Conservation (phyloP, 2,888 invertebrate species). For the Liodrosophila aerea region DNA sequence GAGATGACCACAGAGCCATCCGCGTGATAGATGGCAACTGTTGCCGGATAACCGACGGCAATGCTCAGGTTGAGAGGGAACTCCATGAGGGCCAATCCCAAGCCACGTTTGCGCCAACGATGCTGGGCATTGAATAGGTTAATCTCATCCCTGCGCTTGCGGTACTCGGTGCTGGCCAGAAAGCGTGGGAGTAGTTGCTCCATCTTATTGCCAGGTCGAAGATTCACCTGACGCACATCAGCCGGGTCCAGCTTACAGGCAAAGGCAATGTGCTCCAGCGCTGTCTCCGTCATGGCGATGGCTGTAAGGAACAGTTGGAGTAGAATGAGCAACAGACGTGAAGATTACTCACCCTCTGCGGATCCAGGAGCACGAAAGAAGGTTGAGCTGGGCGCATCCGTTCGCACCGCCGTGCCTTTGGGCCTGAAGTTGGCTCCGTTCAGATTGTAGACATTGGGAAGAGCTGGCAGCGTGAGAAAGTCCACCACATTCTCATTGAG, state of each 20-base stretch:
- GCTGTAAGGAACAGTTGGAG: constrained; percentile 24
- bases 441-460: constrained; percentile 86
- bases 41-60: constrained; percentile 84
- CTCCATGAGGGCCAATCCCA: constrained; percentile 87
- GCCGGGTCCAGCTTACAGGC: constrained; percentile 84
- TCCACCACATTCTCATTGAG: constrained; percentile 84
- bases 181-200: constrained; percentile 83
- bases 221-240: constrained; percentile 84
- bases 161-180: constrained; percentile 84
- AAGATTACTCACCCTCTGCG: constrained; percentile 85
- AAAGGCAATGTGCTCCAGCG: constrained; percentile 87
- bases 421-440: constrained; percentile 85
- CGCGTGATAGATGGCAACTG: constrained; percentile 87
- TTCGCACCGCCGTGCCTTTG: constrained; percentile 86
- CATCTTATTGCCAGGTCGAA: constrained; percentile 80
- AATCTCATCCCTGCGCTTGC: constrained; percentile 84
- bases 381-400: constrained; percentile 88
- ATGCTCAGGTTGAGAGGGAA: constrained; percentile 30
- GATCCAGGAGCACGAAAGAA: constrained; percentile 86
- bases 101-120: constrained; percentile 91
- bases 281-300: constrained; percentile 85
- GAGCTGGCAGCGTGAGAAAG: constrained; percentile 63
- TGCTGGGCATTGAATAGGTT: constrained; percentile 87
- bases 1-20: constrained; percentile 88
- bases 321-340: too few species aligned